Evolutionary conservation across 1,140 invertebrate genomes (phyloP).

Genomic region (Euura lappo): DNA sequence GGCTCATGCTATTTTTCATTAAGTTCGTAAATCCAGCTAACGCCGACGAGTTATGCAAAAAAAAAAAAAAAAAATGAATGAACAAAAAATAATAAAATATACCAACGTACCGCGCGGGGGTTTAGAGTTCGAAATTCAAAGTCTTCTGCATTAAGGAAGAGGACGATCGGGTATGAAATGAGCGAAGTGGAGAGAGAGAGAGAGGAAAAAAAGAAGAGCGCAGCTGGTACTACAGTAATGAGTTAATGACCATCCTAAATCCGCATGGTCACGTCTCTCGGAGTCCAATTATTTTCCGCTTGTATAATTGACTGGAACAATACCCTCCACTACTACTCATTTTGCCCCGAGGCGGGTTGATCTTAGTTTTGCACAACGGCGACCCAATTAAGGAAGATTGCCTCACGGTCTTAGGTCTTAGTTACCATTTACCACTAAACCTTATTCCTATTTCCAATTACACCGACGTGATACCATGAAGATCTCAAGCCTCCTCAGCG

Average conservation of each 20-base stretch:
- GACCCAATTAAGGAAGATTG: slow-evolving; percentile 5
- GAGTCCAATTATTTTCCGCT: not conserved
- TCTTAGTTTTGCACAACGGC: slow-evolving; percentile 3
- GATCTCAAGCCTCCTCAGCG: too few relatives aligned
- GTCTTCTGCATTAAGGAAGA: not conserved
- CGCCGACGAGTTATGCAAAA: too few relatives aligned
- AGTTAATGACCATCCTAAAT: not conserved
- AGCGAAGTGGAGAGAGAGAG: not conserved
- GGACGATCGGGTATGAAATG: not conserved
- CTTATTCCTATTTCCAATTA: too few relatives aligned
- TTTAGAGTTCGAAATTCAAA: not conserved
- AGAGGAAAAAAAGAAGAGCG: not conserved
- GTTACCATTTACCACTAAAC: too few relatives aligned
- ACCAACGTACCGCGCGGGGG: too few relatives aligned
- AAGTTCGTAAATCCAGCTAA: too few relatives aligned
- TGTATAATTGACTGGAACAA: slow-evolving; percentile 7
- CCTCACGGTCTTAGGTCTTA: not conserved
- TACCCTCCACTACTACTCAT: not conserved
- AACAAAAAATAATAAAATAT: too few relatives aligned
- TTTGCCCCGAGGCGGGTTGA: not conserved
- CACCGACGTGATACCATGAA: too few relatives aligned
- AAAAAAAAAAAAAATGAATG: too few relatives aligned
- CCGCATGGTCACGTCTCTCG: not conserved
- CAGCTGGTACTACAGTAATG: not conserved
- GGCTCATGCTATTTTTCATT: too few relatives aligned